These are phyloP conservation scores for Onchidella celtica DNA, from an alignment of 2,888 invertebrate genomes.

Conservation along the genomic window DNA sequence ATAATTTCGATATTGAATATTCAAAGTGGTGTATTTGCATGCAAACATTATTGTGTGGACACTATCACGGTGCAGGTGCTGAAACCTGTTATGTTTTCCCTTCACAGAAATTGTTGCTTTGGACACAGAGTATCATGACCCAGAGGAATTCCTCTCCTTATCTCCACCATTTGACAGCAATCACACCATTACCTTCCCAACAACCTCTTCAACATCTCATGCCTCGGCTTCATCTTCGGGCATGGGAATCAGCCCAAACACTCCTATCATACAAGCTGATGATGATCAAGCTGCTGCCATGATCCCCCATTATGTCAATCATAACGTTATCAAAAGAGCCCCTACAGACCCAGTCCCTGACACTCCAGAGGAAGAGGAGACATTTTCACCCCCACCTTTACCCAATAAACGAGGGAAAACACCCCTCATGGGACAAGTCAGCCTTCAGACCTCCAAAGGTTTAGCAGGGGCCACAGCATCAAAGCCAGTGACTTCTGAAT, in stretches of 20 bases:
- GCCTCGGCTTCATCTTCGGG: constrained; percentile 5
- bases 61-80: no score
- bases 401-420: constrained; percentile 50
- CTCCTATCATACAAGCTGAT: constrained; percentile 17
- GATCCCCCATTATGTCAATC: constrained; percentile 45
- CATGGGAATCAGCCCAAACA: constrained; percentile 22
- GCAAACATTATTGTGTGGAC: no score
- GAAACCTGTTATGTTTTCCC: neutral
- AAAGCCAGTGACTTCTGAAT: neutral
- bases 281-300: neutral
- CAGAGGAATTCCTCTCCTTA: constrained; percentile 64
- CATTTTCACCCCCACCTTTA: constrained; percentile 39
- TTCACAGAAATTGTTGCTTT: constrained; percentile 71
- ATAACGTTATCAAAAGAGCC: constrained; percentile 35
- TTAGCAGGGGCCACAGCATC: neutral
- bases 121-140: constrained; percentile 75
- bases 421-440: constrained; percentile 50
- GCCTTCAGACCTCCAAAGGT: constrained; percentile 35
- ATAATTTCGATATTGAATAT: no score
- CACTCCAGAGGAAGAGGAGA: constrained; percentile 9
- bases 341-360: constrained; percentile 46
- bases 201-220: constrained; percentile 53
- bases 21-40: no score
- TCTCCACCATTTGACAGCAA: constrained; percentile 53
- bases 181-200: constrained; percentile 48